phyloP scores from a whole-genome alignment of 2,888 invertebrate genomes.

The Drosophila hamatofila region DNA sequence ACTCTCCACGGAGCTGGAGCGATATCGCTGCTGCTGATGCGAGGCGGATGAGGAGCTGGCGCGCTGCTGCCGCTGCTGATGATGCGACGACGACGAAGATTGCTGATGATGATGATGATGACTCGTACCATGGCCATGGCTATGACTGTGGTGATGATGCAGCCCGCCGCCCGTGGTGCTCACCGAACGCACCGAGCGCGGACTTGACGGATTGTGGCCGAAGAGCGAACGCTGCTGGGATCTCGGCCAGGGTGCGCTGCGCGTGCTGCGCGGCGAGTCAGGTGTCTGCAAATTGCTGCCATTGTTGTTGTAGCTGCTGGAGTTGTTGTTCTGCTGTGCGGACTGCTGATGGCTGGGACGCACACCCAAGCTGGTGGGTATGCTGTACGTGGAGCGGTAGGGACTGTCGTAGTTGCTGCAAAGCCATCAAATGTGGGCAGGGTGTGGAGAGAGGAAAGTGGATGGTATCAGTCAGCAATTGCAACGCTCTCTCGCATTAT shows the following conservation, averaged over 20 bases:
- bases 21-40: slow-evolving; percentile 86
- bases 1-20: slow-evolving; percentile 94
- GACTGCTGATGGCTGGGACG: slow-evolving; percentile 81
- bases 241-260: slow-evolving; percentile 93
- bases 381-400: slow-evolving; percentile 86
- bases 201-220: slow-evolving; percentile 91
- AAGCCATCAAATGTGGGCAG: not conserved
- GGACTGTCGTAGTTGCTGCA: slow-evolving; percentile 86
- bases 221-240: slow-evolving; percentile 91
- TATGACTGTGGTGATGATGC: slow-evolving; percentile 79
- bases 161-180: slow-evolving; percentile 82
- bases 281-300: slow-evolving; percentile 85
- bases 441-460: not conserved
- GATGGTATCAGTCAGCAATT: slow-evolving; percentile 64
- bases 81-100: slow-evolving; percentile 62
- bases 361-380: slow-evolving; percentile 85
- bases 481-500: slow-evolving; percentile 75
- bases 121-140: slow-evolving; percentile 67
- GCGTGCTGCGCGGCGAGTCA: slow-evolving; percentile 92
- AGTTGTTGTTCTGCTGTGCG: slow-evolving; percentile 78
- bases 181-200: slow-evolving; percentile 92
- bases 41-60: slow-evolving; percentile 84
- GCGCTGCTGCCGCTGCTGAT: slow-evolving; percentile 83
- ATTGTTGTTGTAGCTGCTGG: slow-evolving; percentile 79
- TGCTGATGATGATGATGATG: slow-evolving; percentile 65